phyloP scores from a whole-genome alignment of 2,888 invertebrate genomes.

The Lepidocyrtoides sp. region DNA sequence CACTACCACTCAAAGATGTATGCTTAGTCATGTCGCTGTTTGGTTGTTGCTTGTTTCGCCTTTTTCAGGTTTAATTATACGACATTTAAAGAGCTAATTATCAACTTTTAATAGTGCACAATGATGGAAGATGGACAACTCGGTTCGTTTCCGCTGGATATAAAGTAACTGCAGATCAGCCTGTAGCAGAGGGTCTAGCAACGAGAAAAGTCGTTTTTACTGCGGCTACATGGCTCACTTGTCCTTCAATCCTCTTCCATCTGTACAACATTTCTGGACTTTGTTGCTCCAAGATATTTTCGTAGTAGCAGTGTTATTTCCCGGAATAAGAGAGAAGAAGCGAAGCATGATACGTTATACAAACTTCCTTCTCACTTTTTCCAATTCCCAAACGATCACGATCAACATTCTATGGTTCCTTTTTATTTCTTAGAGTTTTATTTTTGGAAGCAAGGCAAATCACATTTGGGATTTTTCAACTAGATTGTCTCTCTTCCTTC shows the following conservation, averaged over 20 bases:
- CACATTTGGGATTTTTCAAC: conserved; percentile 1
- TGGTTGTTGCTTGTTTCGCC: not conserved
- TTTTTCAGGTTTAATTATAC: not conserved
- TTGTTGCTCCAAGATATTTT: not conserved
- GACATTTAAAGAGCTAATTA: not conserved
- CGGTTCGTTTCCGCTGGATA: not conserved
- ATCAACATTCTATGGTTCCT: not conserved
- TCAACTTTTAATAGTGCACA: not conserved
- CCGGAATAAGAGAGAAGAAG: not conserved
- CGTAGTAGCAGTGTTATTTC: no score
- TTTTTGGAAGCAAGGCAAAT: not conserved
- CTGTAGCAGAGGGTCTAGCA: no score
- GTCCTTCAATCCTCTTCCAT: conserved; percentile 7
- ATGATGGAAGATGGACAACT: not conserved
- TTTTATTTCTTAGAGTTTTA: not conserved
- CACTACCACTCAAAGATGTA: conserved; percentile 48
- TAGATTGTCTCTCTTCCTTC: not conserved
- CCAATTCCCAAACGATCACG: not conserved
- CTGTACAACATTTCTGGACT: not conserved
- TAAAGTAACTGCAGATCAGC: not conserved
- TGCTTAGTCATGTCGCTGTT: conserved; percentile 58
- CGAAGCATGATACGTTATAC: not conserved
- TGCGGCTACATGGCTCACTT: conserved; percentile 1
- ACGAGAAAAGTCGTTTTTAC: no score
- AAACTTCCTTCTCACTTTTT: conserved; percentile 1